Conservation (phyloP, 2,888 invertebrate genomes). For the Cataglyphis cursor region DNA sequence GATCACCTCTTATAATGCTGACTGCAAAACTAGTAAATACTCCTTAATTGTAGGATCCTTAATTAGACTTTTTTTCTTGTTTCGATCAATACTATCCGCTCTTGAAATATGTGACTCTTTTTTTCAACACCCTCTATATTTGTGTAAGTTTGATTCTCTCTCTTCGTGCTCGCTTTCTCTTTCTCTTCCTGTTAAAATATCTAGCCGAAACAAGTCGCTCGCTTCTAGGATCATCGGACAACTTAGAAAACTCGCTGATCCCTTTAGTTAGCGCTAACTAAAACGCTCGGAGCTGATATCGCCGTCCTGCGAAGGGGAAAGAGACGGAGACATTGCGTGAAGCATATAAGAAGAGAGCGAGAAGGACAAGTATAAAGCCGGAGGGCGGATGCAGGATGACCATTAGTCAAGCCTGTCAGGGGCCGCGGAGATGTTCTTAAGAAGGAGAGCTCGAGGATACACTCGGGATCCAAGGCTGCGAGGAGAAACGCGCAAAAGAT, state of each 20-base stretch:
- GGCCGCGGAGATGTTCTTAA: slow-evolving; percentile 69
- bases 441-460: slow-evolving; percentile 64
- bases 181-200: neutral
- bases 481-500: slow-evolving; percentile 52
- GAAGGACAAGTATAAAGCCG: slow-evolving; percentile 74
- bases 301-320: neutral
- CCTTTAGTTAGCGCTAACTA: slow-evolving; percentile 30
- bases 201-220: neutral
- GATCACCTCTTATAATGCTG: too few relatives aligned
- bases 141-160: neutral
- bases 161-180: neutral
- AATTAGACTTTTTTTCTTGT: too few relatives aligned
- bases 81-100: too few relatives aligned
- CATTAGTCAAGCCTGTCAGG: slow-evolving; percentile 80
- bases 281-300: slow-evolving; percentile 43
- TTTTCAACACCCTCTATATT: neutral
- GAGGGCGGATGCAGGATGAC: slow-evolving; percentile 79
- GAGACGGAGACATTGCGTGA: slow-evolving; percentile 27
- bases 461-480: slow-evolving; percentile 57
- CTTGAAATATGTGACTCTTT: too few relatives aligned
- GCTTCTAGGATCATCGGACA: neutral
- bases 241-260: slow-evolving; percentile 43
- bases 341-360: slow-evolving; percentile 24
- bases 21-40: too few relatives aligned
- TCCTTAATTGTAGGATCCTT: too few relatives aligned